Evolutionary conservation across 2,113 vertebrate genomes (phyloP).

Genomic region (Phalacrocorax aristotelis): DNA sequence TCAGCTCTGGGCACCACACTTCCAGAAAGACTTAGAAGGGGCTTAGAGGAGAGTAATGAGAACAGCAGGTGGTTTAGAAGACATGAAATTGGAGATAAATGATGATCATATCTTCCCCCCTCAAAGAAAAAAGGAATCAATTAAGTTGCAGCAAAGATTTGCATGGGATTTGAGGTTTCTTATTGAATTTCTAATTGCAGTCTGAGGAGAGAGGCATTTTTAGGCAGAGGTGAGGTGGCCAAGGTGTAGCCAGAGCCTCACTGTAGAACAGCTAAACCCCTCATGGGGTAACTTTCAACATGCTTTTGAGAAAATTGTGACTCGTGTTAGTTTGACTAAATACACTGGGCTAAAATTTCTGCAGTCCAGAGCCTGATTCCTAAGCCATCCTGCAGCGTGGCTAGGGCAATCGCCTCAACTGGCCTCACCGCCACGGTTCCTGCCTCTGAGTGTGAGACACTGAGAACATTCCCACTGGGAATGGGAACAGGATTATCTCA

Average conservation of each 20-base stretch:
- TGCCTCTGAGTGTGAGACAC: not conserved
- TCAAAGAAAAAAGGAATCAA: not conserved
- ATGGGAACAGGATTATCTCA: not conserved
- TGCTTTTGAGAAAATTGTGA: not conserved
- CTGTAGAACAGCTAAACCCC: not conserved
- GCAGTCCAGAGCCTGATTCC: not conserved
- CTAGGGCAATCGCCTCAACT: not conserved
- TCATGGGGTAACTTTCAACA: not conserved
- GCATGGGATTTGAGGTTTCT: not conserved
- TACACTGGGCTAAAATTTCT: not conserved
- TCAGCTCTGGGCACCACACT: not conserved
- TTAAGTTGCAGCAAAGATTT: not conserved
- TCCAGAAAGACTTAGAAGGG: not conserved
- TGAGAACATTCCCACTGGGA: not conserved
- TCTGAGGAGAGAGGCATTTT: not conserved
- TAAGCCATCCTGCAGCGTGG: not conserved
- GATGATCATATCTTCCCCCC: not conserved
- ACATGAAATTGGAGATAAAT: not conserved
- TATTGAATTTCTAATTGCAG: not conserved
- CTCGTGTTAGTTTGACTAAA: not conserved
- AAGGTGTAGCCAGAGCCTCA: not conserved
- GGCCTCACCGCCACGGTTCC: not conserved
- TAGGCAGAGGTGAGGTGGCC: not conserved
- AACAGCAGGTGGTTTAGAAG: not conserved
- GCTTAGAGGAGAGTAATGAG: not conserved